Evolutionary conservation across 2,888 invertebrate genomes (phyloP), one percentile per base, ranked within the genome.

Genomic region (Electrophaes corylata): DNA sequence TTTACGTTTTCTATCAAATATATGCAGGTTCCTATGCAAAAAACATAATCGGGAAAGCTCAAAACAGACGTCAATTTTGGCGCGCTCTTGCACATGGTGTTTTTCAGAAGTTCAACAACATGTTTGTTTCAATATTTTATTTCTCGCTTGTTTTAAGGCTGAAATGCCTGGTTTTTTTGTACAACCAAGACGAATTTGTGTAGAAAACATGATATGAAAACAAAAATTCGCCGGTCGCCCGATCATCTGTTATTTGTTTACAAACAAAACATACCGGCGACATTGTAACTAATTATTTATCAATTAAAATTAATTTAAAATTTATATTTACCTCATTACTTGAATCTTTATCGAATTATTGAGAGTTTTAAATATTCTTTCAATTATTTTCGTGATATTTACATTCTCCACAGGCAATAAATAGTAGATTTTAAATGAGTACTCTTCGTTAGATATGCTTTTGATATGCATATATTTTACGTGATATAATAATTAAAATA

Each of bases 191-290:
- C 48, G 50, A 66, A 74, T 73, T 70, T 70, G 50, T 69, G 50
- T 48, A 51, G 65, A 69, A 74, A 72, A 69, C 64, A 49, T 67
- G 46, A 60, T 65, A 64, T 68, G 54, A 68, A 71, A 64, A 67
- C 64, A 33, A 60, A 58, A 44, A 41, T 48, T 54, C 60, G 66
- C 69, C 73, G 76, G 74, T 66, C 47, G 55, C 43, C 63, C 62
- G 70, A 81, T 82, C 91, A 91, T 89, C 84, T 90, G 90, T 84
- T 88, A 83, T 88, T 89, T 91, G 91, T 91, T 91, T 91, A 91
- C 90, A 86, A 91, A 91, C 91, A 91, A 81, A 69, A 70, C 70
- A 65, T 66, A 84, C 90, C 89, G 90, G 89, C 80, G 78, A 65
- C 74, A 33, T 45, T 51, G 48, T 60, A 41, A 35, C 8, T 31